These are phyloP conservation scores for Drosophila mettleri DNA, from an alignment of 2,888 invertebrate species.

Conservation along the genomic window DNA sequence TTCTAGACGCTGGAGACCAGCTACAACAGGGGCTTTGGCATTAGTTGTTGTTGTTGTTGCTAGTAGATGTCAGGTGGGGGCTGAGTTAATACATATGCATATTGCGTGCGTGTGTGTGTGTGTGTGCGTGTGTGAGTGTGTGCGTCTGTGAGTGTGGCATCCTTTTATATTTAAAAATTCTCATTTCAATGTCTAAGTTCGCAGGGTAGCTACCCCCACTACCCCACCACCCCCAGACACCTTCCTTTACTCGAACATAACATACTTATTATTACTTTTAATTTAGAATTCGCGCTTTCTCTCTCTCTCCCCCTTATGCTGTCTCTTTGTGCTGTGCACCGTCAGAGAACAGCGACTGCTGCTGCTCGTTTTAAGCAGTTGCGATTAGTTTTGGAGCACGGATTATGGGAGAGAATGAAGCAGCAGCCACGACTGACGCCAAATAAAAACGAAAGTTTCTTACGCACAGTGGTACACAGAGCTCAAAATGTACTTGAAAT, in stretches of 20 bases:
- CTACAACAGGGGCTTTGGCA: slow-evolving; percentile 47
- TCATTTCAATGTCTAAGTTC: slow-evolving; percentile 81
- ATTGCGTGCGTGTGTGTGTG: slow-evolving; percentile 31
- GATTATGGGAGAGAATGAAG: slow-evolving; percentile 7
- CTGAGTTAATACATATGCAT: too few species aligned
- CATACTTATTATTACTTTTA: slow-evolving; percentile 84
- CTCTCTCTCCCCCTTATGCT: slow-evolving; percentile 12
- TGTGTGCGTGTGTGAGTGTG: slow-evolving; percentile 23
- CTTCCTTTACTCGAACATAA: slow-evolving; percentile 50
- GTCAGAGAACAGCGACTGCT: slow-evolving; percentile 7
- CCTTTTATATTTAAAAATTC: slow-evolving; percentile 80
- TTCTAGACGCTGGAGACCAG: slow-evolving; percentile 30
- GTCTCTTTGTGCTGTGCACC: slow-evolving; percentile 47
- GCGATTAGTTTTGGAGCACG: slow-evolving; percentile 48
- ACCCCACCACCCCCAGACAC: slow-evolving; percentile 3
- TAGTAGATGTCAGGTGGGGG: slow-evolving; percentile 68
- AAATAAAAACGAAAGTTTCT: slow-evolving; percentile 58
- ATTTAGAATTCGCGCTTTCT: slow-evolving; percentile 58
- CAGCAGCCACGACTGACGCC: slow-evolving; percentile 10
- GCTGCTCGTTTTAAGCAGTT: slow-evolving; percentile 49
- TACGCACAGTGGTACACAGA: slow-evolving; percentile 35
- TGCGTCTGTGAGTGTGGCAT: slow-evolving; percentile 59
- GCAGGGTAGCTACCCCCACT: slow-evolving; percentile 19
- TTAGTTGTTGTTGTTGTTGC: slow-evolving; percentile 82
- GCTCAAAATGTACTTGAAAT: slow-evolving; percentile 1